A percentile compares a stretch with the other conserved stretches of the same genome.
Evolutionary conservation across 2,113 vertebrate species (phyloP).

Genomic region (Craseonycteris thonglongyai): DNA sequence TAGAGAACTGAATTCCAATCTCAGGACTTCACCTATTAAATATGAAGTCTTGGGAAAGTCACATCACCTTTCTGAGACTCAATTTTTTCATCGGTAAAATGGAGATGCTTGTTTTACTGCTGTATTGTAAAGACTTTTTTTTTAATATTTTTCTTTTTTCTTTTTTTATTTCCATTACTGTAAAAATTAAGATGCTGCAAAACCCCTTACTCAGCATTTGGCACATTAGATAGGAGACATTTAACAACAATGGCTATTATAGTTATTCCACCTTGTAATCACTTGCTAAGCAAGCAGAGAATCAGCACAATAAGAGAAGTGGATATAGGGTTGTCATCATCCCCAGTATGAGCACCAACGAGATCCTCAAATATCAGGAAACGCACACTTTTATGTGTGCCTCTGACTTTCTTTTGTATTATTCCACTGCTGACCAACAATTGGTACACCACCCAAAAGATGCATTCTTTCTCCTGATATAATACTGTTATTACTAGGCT

Average conservation of each 20-base stretch:
- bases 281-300: background rate
- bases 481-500: background rate
- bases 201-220: background rate
- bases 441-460: background rate
- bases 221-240: background rate
- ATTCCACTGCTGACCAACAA: background rate
- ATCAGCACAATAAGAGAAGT: background rate
- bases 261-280: background rate
- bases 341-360: background rate
- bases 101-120: background rate
- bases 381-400: background rate
- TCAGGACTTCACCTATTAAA: background rate
- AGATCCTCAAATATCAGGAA: background rate
- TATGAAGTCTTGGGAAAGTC: background rate
- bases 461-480: background rate
- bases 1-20: background rate
- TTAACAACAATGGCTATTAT: background rate
- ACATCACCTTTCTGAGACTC: background rate
- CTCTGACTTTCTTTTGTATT: background rate
- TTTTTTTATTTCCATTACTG: too few species aligned
- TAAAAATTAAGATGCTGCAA: background rate
- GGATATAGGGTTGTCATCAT: background rate
- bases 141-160: too few species aligned
- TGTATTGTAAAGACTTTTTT: background rate
- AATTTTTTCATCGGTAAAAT: background rate